These are phyloP conservation scores for Sinocyclocheilus anshuiensis DNA, from an alignment of 2,113 vertebrate genomes.

Conservation along the genomic window DNA sequence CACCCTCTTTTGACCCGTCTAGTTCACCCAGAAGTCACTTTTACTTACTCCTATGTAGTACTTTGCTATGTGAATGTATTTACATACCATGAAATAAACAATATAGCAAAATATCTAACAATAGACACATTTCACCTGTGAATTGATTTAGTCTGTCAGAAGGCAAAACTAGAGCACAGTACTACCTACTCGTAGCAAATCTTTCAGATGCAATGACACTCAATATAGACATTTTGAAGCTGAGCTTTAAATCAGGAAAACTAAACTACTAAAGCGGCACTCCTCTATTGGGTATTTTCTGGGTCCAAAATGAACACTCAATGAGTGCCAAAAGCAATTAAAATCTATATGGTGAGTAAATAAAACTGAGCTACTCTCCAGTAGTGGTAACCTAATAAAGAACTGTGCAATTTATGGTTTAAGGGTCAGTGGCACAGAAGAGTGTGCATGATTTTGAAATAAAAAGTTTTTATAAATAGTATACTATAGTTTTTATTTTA, in stretches of 20 bases:
- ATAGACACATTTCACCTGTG: not conserved
- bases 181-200: not conserved
- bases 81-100: too few relatives aligned
- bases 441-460: not conserved
- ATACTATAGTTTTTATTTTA: too few relatives aligned
- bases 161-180: not conserved
- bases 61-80: too few relatives aligned
- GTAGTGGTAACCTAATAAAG: not conserved
- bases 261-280: not conserved
- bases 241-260: slow-evolving; percentile 1
- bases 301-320: not conserved
- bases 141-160: slow-evolving; percentile 4
- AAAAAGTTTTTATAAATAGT: too few relatives aligned
- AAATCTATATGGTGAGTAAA: not conserved
- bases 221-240: not conserved
- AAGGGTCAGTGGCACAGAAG: not conserved
- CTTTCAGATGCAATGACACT: not conserved
- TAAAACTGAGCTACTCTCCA: not conserved
- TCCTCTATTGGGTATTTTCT: not conserved
- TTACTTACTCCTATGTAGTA: not conserved
- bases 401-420: not conserved
- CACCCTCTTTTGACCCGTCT: not conserved
- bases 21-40: not conserved
- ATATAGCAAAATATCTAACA: too few relatives aligned
- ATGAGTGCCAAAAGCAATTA: not conserved